These are phyloP conservation scores for Trachurus trachurus DNA, from an alignment of 2,797 vertebrate species.

Conservation along the genomic window DNA sequence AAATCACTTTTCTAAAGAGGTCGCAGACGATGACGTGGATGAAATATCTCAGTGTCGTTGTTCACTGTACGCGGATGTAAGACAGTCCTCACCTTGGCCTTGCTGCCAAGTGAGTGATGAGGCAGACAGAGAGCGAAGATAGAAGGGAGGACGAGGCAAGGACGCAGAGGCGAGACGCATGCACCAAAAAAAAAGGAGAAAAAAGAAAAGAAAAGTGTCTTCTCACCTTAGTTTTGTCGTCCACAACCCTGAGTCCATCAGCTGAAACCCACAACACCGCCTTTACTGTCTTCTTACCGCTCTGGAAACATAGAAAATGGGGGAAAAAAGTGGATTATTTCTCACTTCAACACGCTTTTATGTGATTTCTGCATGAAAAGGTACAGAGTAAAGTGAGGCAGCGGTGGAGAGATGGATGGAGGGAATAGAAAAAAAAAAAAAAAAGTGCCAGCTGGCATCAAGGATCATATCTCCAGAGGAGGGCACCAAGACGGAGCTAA, in stretches of 20 bases:
- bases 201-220: neutral
- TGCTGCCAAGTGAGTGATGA: constrained; percentile 17
- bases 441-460: constrained; percentile 61
- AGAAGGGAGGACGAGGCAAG: neutral
- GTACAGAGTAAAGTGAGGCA: constrained; percentile 26
- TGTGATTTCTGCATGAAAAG: neutral
- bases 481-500: constrained; percentile 63
- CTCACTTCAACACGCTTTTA: constrained; percentile 14
- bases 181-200: neutral
- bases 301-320: constrained; percentile 78
- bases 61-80: neutral
- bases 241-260: constrained; percentile 93
- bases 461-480: constrained; percentile 60
- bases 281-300: constrained; percentile 93
- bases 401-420: constrained; percentile 29
- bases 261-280: constrained; percentile 94
- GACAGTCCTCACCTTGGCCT: neutral
- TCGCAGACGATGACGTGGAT: neutral
- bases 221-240: constrained; percentile 95
- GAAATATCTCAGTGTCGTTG: neutral
- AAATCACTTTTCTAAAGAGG: neutral
- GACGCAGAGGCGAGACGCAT: neutral
- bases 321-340: neutral
- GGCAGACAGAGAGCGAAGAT: neutral
- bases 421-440: neutral